phyloP scores from a whole-genome alignment of 23 tunicate genomes.

The Ascidia mentula region DNA sequence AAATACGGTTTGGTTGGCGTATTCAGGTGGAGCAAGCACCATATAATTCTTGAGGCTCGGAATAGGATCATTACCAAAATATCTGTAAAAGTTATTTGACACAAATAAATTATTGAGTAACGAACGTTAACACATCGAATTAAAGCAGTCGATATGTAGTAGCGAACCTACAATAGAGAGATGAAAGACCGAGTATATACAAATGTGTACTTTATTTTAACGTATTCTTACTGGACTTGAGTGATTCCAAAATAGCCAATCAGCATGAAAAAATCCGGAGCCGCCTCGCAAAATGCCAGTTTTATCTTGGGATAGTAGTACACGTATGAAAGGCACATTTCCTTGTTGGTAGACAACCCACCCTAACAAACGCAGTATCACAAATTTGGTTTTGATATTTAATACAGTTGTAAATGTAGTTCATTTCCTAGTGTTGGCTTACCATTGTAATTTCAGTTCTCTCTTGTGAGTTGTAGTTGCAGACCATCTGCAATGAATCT shows the following conservation, averaged over 20 bases:
- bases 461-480: conserved; percentile 32
- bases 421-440: too few relatives aligned
- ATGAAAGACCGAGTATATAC: neutral
- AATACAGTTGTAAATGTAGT: too few relatives aligned
- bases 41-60: neutral
- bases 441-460: conserved; percentile 32
- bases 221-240: neutral
- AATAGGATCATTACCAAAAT: neutral
- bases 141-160: neutral
- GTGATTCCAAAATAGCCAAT: neutral
- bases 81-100: neutral
- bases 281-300: neutral
- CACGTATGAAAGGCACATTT: conserved; percentile 11
- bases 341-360: neutral
- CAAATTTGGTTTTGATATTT: too few relatives aligned
- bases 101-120: neutral
- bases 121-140: too few relatives aligned
- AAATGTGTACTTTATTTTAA: neutral
- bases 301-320: conserved; percentile 15
- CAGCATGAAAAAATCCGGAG: neutral
- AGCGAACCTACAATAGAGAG: neutral
- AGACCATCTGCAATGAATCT: conserved; percentile 40
- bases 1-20: neutral
- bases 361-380: too few relatives aligned
- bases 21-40: neutral